Conservation (phyloP, 2,888 invertebrate genomes). For the Drosophila kambysellisi region DNA sequence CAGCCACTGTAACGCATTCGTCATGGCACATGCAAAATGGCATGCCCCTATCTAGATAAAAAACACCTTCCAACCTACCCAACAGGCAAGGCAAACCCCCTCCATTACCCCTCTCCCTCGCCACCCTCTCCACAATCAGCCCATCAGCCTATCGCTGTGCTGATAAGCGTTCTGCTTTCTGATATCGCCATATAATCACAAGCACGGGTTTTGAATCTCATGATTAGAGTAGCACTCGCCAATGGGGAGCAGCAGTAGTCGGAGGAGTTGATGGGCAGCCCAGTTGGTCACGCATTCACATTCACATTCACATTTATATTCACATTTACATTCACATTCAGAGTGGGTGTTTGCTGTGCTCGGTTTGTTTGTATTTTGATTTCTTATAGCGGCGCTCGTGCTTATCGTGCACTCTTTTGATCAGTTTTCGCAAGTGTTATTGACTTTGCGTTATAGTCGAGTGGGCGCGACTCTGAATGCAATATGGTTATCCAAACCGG, state of each 20-base stretch:
- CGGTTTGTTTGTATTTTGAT: neutral
- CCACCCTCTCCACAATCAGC: neutral
- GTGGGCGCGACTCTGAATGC: slow-evolving; percentile 69
- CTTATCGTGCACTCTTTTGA: slow-evolving; percentile 64
- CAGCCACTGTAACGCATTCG: slow-evolving; percentile 64
- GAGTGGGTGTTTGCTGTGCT: slow-evolving; percentile 21
- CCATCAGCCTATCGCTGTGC: slow-evolving; percentile 4
- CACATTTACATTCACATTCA: slow-evolving; percentile 5
- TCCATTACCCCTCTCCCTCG: neutral
- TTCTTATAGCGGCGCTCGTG: slow-evolving; percentile 32
- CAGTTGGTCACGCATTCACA: slow-evolving; percentile 40
- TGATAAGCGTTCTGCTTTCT: slow-evolving; percentile 55
- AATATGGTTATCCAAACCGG: slow-evolving; percentile 29
- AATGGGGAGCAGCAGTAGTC: slow-evolving; percentile 16
- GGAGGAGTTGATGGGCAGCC: neutral
- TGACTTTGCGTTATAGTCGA: slow-evolving; percentile 60
- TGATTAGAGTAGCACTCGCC: slow-evolving; percentile 62
- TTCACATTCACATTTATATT: slow-evolving; percentile 17
- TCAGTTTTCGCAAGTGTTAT: slow-evolving; percentile 71
- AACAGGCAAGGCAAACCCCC: slow-evolving; percentile 10
- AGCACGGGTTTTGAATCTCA: slow-evolving; percentile 75
- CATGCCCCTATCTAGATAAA: slow-evolving; percentile 73
- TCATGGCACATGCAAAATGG: slow-evolving; percentile 79
- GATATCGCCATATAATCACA: slow-evolving; percentile 53
- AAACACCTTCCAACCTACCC: slow-evolving; percentile 25